Percentiles rank a stretch among this genome's conserved stretches.
These are phyloP conservation scores for Dryobota labecula DNA, from an alignment of 2,888 invertebrate genomes.

Conservation along the genomic window DNA sequence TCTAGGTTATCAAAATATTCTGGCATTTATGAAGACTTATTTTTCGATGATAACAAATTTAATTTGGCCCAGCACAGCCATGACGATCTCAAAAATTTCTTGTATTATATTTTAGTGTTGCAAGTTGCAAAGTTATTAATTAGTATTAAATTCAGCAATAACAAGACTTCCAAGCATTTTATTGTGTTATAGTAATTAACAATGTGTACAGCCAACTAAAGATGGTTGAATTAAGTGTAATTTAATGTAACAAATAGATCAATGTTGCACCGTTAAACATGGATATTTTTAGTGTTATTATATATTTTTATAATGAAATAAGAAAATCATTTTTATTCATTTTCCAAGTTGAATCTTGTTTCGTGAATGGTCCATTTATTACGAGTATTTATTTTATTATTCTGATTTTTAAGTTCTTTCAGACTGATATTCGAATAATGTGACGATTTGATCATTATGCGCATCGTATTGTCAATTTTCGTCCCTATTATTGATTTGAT, in stretches of 20 bases:
- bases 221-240: constrained; percentile 68
- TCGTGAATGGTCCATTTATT: constrained; percentile 76
- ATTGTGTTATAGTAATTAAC: constrained; percentile 39
- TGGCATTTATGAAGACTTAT: constrained; percentile 25
- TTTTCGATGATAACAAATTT: constrained; percentile 20
- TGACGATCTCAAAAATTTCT: constrained; percentile 62
- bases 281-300: constrained; percentile 87
- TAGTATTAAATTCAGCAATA: constrained; percentile 60
- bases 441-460: constrained; percentile 46
- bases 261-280: constrained; percentile 84
- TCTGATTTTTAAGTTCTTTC: constrained; percentile 64
- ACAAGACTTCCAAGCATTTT: constrained; percentile 59
- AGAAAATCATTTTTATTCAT: constrained; percentile 78
- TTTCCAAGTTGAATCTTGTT: constrained; percentile 73
- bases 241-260: constrained; percentile 80
- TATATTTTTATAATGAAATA: constrained; percentile 87
- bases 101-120: constrained; percentile 60
- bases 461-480: constrained; percentile 65
- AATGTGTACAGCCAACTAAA: constrained; percentile 65
- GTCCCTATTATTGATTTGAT: constrained; percentile 50
- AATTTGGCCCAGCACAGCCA: constrained; percentile 49
- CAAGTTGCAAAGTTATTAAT: constrained; percentile 46
- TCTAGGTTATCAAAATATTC: constrained; percentile 2
- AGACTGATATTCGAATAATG: constrained; percentile 70
- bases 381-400: constrained; percentile 71